These are phyloP conservation scores for Agrotis clavis DNA, from an alignment of 2,888 invertebrate species.

Conservation along the genomic window DNA sequence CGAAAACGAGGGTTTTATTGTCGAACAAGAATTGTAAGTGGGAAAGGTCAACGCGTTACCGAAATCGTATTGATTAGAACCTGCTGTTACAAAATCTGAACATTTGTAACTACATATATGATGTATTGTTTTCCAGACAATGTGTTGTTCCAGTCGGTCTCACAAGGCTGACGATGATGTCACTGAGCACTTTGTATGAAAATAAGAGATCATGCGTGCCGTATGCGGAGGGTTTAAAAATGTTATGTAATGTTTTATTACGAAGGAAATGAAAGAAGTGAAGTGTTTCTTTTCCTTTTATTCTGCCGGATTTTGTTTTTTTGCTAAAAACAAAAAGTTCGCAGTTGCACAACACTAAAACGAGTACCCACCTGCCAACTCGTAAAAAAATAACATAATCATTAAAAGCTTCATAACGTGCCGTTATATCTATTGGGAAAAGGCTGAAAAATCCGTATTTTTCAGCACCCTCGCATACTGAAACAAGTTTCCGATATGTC, in stretches of 20 bases:
- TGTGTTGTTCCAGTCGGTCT: conserved; percentile 36
- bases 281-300: conserved; percentile 41
- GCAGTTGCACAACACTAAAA: conserved; percentile 11
- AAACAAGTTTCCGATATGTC: conserved; percentile 42
- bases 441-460: conserved; percentile 11
- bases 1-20: conserved; percentile 48
- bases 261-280: conserved; percentile 49
- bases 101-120: conserved; percentile 13
- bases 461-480: conserved; percentile 3
- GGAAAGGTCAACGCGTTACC: conserved; percentile 17
- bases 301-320: conserved; percentile 29
- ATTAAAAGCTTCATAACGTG: conserved; percentile 24
- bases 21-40: conserved; percentile 26
- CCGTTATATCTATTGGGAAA: conserved; percentile 21
- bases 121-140: conserved; percentile 31
- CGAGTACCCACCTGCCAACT: conserved; percentile 1
- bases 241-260: conserved; percentile 58
- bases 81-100: conserved; percentile 33
- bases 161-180: conserved; percentile 50
- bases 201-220: conserved; percentile 58
- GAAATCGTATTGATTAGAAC: conserved; percentile 40
- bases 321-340: conserved; percentile 14
- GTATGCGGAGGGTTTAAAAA: conserved; percentile 53
- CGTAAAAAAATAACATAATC: conserved; percentile 25
- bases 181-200: conserved; percentile 58